Base-by-base conservation (phyloP, 30 jellyfish, hydroid and myxozoan species). In the Aurelia aurita complex sp. Pacific region DNA sequence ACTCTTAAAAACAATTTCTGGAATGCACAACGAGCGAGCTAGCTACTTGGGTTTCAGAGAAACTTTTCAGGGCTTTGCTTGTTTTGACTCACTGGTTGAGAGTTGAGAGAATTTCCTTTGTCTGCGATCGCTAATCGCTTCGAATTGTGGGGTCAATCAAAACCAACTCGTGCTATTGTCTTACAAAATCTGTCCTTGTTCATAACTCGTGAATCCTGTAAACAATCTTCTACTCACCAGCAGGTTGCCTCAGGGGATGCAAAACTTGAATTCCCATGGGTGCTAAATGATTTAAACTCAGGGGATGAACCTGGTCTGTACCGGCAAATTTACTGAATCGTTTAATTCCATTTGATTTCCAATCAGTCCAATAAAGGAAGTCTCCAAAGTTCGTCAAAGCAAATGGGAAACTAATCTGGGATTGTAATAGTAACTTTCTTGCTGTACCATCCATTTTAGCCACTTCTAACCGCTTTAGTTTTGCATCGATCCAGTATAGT, bases 401-500 rank as follows among this genome's bases (percentile, higher is more conserved):
- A 73, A 94, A 94, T 1, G 99, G 99, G 65, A 85, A 85, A 43
- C 63, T 66, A 35, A 85, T 62, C 9, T 68, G 79, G 13, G 76
- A 50, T n/a, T 68, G 74, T 5, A 60, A 35, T 1, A 94, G 85
- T 18, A 94, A 16, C 42, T 35, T 43, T 54, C 99, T 67, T 60
- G 71, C 75, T n/a, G 94, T 40, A 4, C 99, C 99, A 46, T 94
- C 97, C 81, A 94, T 13, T 54, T 74, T 91, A 7, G 96, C 91
- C 3, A 89, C 97, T 55, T 94, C 99, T 5, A 94, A 34, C 42
- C 94, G 66, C 64, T 78, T 83, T 42, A 89, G 86, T 66, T 89
- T 89, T 38, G 99, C 96, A 85, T 88, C 97, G 14, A 85, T 67
- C 99, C 99, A 94, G 74, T 89, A 94, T 85, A 94, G 61, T 79